Evolutionary conservation across 2,888 invertebrate species (phyloP), one percentile per base, ranked within the genome.

Genomic region (Amphipyra berbera): DNA sequence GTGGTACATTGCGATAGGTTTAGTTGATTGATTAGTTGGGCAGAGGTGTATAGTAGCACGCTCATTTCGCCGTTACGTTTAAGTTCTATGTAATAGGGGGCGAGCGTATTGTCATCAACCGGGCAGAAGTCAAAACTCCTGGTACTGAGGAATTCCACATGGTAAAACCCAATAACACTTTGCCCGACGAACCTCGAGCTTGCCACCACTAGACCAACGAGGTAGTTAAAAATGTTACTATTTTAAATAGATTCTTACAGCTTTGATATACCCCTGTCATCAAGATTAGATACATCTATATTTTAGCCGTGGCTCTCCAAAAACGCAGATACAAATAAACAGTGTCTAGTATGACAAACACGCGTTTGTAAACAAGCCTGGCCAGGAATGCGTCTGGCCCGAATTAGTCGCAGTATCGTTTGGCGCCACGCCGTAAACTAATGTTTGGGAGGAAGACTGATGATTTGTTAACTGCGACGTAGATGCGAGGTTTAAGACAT

Each of bases 311-410:
- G 42, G 50, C 60, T 73, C 12, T 21, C 21, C 35, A 62, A 74
- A 68, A 38, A 49, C 38, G 57, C 33, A 50, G 75, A 62, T 46
- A 68, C 70, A 68, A 74, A 73, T 63, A 70, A 67, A 62, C 52
- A 47, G 30, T 9, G 44, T 46, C 33, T 33, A 53, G 38, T 61
- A 77, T 72, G 74, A 75, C 65, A 76, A 64, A 58, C 60, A 76
- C 54, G 61, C 67, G 78, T 79, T 81, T 77, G 82, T 83, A 82
- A 84, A 84, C 82, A 82, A 75, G 72, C 64, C 72, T 64, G 54
- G 64, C 45, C 33, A 38, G 71, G 77, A 78, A 78, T 78, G 78
- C 54, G 78, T 61, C 75, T 58, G 68, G 64, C 78, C 67, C 64
- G 45, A 78, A 76, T 54, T 78, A 74, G 73, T 66, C 15, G 59